A percentile compares a stretch with the other conserved stretches of the same genome.
phyloP scores from a whole-genome alignment of 2,888 invertebrate genomes.

The Adelognathus sp. region DNA sequence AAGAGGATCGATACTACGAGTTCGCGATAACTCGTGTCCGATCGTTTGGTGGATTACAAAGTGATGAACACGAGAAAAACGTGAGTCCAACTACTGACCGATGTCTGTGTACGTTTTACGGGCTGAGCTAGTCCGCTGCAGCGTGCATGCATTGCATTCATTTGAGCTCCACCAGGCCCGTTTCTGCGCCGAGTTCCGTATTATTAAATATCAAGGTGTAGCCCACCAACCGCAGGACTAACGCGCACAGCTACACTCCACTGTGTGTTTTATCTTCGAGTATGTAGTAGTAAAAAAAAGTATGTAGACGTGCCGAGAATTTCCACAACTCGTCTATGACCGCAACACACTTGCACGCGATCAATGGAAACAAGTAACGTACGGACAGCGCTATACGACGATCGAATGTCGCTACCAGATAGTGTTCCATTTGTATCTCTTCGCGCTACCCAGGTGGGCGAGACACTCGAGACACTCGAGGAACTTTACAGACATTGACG shows the following conservation, averaged over 20 bases:
- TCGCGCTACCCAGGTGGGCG: conserved; percentile 2
- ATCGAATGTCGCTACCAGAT: conserved; percentile 38
- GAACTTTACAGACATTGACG: background rate
- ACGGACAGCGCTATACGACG: background rate
- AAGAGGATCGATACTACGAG: conserved; percentile 9
- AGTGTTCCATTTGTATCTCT: conserved; percentile 5
- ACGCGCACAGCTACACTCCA: conserved; percentile 12
- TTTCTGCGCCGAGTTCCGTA: conserved; percentile 31
- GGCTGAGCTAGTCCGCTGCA: background rate
- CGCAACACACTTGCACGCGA: conserved; percentile 18
- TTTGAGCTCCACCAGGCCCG: conserved; percentile 7
- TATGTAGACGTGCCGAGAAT: conserved; percentile 16
- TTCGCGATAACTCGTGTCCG: conserved; percentile 10
- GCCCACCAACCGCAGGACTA: conserved; percentile 30
- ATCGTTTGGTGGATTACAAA: conserved; percentile 10
- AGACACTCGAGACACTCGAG: background rate
- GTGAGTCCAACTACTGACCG: background rate
- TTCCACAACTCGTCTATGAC: conserved; percentile 16
- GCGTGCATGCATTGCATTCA: background rate
- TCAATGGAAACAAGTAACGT: conserved; percentile 28
- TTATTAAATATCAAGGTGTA: conserved; percentile 53
- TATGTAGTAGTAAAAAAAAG: background rate
- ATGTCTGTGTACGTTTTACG: background rate
- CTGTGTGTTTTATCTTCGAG: background rate
- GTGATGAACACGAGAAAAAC: background rate